A percentile compares a stretch with the other conserved stretches of the same genome.
Conservation (phyloP, 2,888 invertebrate species). For the Dolichopus griseipennis region DNA sequence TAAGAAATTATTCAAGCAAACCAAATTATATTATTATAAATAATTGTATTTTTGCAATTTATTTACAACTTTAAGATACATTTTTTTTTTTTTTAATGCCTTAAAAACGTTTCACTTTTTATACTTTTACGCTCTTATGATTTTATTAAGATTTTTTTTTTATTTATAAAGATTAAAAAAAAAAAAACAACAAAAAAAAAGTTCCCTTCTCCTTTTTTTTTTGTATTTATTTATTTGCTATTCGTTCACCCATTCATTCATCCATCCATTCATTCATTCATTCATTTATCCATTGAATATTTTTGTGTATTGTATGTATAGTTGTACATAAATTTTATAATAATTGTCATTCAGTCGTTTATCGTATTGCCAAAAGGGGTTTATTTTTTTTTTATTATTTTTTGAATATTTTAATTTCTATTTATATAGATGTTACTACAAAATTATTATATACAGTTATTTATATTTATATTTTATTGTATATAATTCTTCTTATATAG, state of each 20-base stretch:
- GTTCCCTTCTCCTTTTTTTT: neutral
- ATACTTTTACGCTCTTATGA: constrained; percentile 2
- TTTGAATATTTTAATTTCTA: too few species aligned
- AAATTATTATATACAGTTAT: too few species aligned
- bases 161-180: neutral
- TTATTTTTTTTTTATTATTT: too few species aligned
- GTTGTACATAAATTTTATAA: neutral
- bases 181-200: neutral
- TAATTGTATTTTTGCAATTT: neutral
- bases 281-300: too few species aligned
- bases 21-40: neutral
- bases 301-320: too few species aligned
- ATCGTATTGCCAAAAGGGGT: neutral
- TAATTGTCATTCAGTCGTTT: neutral
- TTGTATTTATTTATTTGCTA: too few species aligned
- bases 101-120: constrained; percentile 2
- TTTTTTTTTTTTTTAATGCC: neutral
- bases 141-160: constrained; percentile 1
- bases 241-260: too few species aligned
- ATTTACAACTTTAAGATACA: neutral
- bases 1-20: neutral
- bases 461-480: too few species aligned
- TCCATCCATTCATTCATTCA: too few species aligned
- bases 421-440: too few species aligned
- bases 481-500: neutral